Conservation (phyloP, 2,797 vertebrate genomes). For the Ctenopoma multispine region DNA sequence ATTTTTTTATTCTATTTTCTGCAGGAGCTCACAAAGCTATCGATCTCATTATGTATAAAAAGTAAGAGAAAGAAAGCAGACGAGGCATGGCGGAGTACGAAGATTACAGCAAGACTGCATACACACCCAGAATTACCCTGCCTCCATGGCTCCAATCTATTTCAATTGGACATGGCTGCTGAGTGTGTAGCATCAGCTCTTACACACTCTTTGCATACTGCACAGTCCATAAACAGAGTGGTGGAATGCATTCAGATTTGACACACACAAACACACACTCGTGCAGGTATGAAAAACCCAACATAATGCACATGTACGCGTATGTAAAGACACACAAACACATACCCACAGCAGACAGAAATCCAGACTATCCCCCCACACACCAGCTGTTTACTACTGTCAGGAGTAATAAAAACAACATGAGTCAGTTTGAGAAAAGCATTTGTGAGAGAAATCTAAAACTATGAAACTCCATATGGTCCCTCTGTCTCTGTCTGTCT, state of each 20-base stretch:
- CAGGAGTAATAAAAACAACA: slow-evolving; percentile 76
- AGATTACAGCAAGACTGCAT: slow-evolving; percentile 63
- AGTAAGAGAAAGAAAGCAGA: slow-evolving; percentile 59
- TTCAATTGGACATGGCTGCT: slow-evolving; percentile 81
- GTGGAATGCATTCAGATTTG: slow-evolving; percentile 60
- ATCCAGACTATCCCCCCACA: slow-evolving; percentile 47
- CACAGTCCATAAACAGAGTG: slow-evolving; percentile 56
- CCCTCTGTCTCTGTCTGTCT: slow-evolving; percentile 62
- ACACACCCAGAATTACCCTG: slow-evolving; percentile 60
- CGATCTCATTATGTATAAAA: slow-evolving; percentile 68
- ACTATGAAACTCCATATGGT: slow-evolving; percentile 75
- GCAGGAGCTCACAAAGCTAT: slow-evolving; percentile 41
- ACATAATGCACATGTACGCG: neutral
- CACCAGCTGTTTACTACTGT: slow-evolving; percentile 79
- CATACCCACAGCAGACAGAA: slow-evolving; percentile 46
- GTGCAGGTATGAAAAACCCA: slow-evolving; percentile 12
- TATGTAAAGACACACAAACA: slow-evolving; percentile 26
- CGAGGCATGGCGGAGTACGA: slow-evolving; percentile 42
- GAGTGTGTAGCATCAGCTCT: slow-evolving; percentile 58
- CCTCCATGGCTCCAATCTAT: slow-evolving; percentile 77
- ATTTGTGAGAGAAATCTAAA: slow-evolving; percentile 74
- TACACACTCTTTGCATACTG: slow-evolving; percentile 56
- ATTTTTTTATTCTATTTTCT: slow-evolving; percentile 54
- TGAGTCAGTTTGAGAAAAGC: slow-evolving; percentile 71
- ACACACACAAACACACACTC: slow-evolving; percentile 8